Percentiles rank a stretch among this genome's conserved stretches.
Evolutionary conservation across 30 jellyfish, hydroid and myxozoan genomes (phyloP).

Genomic region (Turritopsis rubra): DNA sequence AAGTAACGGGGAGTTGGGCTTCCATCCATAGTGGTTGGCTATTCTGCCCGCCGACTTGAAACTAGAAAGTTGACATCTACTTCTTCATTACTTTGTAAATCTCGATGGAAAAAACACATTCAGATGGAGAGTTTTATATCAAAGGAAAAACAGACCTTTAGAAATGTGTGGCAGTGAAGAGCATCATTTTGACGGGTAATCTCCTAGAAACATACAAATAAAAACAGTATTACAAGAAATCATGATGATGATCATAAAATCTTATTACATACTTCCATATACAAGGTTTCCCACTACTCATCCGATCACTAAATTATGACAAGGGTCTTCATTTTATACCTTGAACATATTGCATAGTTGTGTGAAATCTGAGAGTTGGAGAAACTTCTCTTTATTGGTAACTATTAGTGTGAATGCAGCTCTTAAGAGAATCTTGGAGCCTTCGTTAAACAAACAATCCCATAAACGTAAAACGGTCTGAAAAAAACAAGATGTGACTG

Average conservation of each 20-base stretch:
- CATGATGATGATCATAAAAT: background rate
- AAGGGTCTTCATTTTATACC: conserved; percentile 39
- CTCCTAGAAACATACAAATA: background rate
- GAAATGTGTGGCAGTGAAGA: conserved; percentile 28
- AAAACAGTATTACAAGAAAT: background rate
- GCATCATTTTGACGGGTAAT: conserved; percentile 23
- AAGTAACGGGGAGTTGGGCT: too few species aligned
- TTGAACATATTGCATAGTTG: conserved; percentile 64
- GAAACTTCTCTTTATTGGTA: conserved; percentile 56
- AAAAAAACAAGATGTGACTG: conserved; percentile 1
- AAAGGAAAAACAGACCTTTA: conserved; percentile 36
- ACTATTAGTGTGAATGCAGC: conserved; percentile 75
- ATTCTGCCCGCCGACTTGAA: too few species aligned
- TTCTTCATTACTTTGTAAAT: too few species aligned
- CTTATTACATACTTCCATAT: background rate
- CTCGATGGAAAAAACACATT: too few species aligned
- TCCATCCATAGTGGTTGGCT: too few species aligned
- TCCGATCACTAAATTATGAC: background rate
- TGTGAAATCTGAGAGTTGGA: conserved; percentile 52
- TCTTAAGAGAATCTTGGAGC: conserved; percentile 79
- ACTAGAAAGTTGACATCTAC: too few species aligned
- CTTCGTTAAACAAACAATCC: conserved; percentile 94
- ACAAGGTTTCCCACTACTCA: too few species aligned
- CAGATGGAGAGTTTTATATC: too few species aligned
- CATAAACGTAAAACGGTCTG: conserved; percentile 85